phyloP scores from a whole-genome alignment of 2,113 vertebrate genomes.

The Thalassarche chlororhynchos region DNA sequence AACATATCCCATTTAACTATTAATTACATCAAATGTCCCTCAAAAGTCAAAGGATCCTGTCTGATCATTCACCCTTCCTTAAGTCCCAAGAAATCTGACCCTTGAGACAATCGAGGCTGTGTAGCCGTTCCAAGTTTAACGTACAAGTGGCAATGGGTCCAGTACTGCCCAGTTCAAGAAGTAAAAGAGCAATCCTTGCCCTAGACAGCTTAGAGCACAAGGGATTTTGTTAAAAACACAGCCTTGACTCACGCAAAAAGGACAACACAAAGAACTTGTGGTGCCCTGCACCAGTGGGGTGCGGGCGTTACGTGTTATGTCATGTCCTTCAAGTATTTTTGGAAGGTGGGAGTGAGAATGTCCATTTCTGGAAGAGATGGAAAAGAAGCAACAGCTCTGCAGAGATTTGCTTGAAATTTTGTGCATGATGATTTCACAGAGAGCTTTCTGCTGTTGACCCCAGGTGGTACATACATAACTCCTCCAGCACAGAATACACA shows the following conservation, averaged over 20 bases:
- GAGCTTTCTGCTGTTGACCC: constrained; percentile 50
- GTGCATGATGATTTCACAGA: background rate
- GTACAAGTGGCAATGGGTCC: background rate
- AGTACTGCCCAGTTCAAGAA: background rate
- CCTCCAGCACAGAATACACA: constrained; percentile 36
- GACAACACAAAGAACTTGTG: background rate
- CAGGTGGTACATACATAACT: constrained; percentile 46
- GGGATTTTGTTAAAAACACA: background rate
- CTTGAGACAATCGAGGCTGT: background rate
- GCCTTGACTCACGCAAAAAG: background rate
- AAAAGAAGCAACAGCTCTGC: background rate
- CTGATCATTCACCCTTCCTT: background rate
- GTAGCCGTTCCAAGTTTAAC: background rate
- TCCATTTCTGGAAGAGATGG: background rate
- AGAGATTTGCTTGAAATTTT: background rate
- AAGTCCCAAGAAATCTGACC: background rate
- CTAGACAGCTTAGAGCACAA: background rate
- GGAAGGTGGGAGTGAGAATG: background rate
- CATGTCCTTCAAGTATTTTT: background rate
- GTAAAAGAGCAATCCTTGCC: background rate
- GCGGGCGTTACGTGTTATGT: accelerated
- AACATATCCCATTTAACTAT: background rate
- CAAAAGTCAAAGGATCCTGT: background rate
- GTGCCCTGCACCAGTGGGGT: accelerated
- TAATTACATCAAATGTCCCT: background rate